These are phyloP conservation scores for Drosophila trapezifrons DNA, from an alignment of 1,140 invertebrate genomes.

Conservation along the genomic window DNA sequence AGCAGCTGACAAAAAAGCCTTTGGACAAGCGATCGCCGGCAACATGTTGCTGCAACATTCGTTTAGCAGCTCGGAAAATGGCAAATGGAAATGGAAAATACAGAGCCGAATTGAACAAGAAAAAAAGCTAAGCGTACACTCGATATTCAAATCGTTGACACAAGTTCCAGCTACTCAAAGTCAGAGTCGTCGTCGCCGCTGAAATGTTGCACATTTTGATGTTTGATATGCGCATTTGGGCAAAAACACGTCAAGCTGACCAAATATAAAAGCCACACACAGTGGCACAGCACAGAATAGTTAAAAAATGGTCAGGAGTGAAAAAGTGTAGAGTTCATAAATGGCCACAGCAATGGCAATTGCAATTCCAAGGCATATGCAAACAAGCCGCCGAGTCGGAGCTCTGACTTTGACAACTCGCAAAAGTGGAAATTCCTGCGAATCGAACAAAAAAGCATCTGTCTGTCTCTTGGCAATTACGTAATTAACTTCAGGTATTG, in stretches of 20 bases:
- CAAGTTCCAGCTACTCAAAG: conserved; percentile 32
- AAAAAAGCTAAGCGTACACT: conserved; percentile 3
- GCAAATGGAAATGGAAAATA: conserved; percentile 6
- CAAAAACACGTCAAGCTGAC: conserved; percentile 65
- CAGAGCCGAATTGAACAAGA: too few relatives aligned
- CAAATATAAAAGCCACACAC: conserved; percentile 35
- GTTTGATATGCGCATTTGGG: conserved; percentile 78
- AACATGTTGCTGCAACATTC: conserved; percentile 70
- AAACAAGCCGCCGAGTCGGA: conserved; percentile 25
- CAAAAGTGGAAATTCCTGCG: conserved; percentile 25
- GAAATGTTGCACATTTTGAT: conserved; percentile 77
- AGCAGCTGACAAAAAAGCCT: too few relatives aligned
- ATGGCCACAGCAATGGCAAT: conserved; percentile 40
- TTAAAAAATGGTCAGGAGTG: conserved; percentile 9
- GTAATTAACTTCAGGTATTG: conserved; percentile 19
- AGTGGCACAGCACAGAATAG: not conserved
- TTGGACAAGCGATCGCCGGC: conserved; percentile 50
- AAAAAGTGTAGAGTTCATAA: conserved; percentile 37
- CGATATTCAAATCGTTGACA: conserved; percentile 78
- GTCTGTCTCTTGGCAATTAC: conserved; percentile 12
- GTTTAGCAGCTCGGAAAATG: conserved; percentile 11
- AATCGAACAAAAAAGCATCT: conserved; percentile 1
- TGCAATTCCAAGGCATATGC: conserved; percentile 30
- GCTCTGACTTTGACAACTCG: conserved; percentile 30
- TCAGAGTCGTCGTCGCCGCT: conserved; percentile 41